These are phyloP conservation scores for Pyrrhia umbra DNA, from an alignment of 2,888 invertebrate species.

Conservation along the genomic window DNA sequence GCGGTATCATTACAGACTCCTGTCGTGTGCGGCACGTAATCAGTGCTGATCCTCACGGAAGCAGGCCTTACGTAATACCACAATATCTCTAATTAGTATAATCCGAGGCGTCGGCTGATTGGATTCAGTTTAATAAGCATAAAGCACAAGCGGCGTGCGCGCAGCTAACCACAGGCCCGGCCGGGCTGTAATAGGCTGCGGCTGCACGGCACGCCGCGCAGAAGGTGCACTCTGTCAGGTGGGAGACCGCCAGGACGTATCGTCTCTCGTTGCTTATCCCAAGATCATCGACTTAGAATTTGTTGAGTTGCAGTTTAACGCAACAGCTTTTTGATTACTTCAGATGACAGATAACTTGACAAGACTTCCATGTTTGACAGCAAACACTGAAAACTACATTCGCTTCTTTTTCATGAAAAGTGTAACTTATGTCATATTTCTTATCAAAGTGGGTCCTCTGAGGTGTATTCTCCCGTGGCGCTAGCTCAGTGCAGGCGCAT, in stretches of 20 bases:
- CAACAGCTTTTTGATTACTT: no score
- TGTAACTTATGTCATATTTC: no score
- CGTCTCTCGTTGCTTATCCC: no score
- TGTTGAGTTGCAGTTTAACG: no score
- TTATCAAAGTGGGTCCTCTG: neutral
- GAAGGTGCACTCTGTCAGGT: constrained; percentile 34
- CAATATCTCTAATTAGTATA: constrained; percentile 62
- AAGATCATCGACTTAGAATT: no score
- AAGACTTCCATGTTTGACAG: no score
- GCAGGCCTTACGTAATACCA: constrained; percentile 32
- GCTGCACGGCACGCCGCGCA: neutral
- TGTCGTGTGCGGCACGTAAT: constrained; percentile 21
- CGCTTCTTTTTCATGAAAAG: no score
- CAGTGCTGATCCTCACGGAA: constrained; percentile 49
- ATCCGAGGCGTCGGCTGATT: constrained; percentile 74
- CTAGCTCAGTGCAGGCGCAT: neutral
- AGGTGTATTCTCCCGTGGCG: no score
- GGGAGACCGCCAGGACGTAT: no score
- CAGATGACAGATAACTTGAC: no score
- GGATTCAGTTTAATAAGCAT: constrained; percentile 86
- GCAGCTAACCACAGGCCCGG: constrained; percentile 56
- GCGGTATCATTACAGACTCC: constrained; percentile 25
- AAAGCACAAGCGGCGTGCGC: constrained; percentile 74
- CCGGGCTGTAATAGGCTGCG: constrained; percentile 31
- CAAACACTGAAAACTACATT: no score